Conservation (phyloP, 1,140 invertebrate genomes). For the Aphidius ervi region DNA sequence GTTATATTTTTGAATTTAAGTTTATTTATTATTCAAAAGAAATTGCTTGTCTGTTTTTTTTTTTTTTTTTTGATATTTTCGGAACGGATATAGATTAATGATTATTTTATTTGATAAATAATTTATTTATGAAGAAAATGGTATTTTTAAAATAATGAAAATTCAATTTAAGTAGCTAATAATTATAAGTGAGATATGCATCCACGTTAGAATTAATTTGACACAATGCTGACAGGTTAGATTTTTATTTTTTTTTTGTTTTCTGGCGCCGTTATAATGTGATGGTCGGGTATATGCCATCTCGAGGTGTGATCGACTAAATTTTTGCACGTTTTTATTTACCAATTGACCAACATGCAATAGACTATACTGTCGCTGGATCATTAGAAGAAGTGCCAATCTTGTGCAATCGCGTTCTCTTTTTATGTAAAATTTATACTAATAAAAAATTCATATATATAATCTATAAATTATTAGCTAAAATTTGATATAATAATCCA, state of each 20-base stretch:
- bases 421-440: conserved; percentile 4
- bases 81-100: too few species aligned
- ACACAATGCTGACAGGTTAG: too few species aligned
- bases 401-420: conserved; percentile 15
- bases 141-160: too few species aligned
- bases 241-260: background rate
- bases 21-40: too few species aligned
- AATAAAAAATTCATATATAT: background rate
- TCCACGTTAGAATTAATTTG: too few species aligned
- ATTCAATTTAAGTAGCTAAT: too few species aligned
- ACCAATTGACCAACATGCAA: conserved; percentile 5
- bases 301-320: conserved; percentile 13
- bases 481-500: background rate
- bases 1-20: too few species aligned
- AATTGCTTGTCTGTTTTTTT: too few species aligned
- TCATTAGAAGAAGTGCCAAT: conserved; percentile 16
- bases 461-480: background rate
- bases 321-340: background rate
- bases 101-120: too few species aligned
- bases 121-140: too few species aligned
- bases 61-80: too few species aligned
- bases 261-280: background rate
- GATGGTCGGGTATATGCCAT: background rate
- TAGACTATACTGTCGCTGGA: background rate
- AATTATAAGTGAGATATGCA: too few species aligned